phyloP scores from a whole-genome alignment of 2,113 vertebrate species.

The Nerophis lumbriciformis region DNA sequence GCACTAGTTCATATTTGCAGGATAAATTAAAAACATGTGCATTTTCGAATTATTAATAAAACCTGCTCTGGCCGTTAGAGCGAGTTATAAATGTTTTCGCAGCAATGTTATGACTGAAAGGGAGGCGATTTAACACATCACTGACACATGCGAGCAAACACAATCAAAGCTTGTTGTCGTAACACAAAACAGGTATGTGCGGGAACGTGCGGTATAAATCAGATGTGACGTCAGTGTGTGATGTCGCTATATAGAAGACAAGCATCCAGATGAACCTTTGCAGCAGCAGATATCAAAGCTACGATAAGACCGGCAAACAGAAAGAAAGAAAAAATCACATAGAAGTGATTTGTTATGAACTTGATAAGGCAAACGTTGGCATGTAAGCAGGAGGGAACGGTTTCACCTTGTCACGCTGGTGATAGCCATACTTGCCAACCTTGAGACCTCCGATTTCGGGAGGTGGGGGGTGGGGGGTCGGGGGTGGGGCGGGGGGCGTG shows the following conservation, averaged over 20 bases:
- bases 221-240: constrained; percentile 6
- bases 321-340: background rate
- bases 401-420: background rate
- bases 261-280: constrained; percentile 5
- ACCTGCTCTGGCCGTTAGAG: background rate
- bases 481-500: too few relatives aligned
- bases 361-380: constrained; percentile 25
- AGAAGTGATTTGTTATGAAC: constrained; percentile 14
- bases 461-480: too few relatives aligned
- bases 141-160: constrained; percentile 7
- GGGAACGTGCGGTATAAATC: constrained; percentile 1
- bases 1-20: constrained; percentile 4
- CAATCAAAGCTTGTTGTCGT: constrained; percentile 7
- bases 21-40: constrained; percentile 1
- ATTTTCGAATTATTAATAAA: constrained; percentile 2
- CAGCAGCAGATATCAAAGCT: constrained; percentile 15
- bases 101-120: constrained; percentile 4
- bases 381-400: constrained; percentile 2
- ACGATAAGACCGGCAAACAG: constrained; percentile 20
- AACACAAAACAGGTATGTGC: background rate
- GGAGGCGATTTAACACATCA: constrained; percentile 4
- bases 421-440: too few relatives aligned
- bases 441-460: too few relatives aligned
- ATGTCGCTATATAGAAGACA: constrained; percentile 12
- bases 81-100: constrained; percentile 2